Evolutionary conservation across 2,888 invertebrate species (phyloP).

Genomic region (Archaeoteleia sp.): DNA sequence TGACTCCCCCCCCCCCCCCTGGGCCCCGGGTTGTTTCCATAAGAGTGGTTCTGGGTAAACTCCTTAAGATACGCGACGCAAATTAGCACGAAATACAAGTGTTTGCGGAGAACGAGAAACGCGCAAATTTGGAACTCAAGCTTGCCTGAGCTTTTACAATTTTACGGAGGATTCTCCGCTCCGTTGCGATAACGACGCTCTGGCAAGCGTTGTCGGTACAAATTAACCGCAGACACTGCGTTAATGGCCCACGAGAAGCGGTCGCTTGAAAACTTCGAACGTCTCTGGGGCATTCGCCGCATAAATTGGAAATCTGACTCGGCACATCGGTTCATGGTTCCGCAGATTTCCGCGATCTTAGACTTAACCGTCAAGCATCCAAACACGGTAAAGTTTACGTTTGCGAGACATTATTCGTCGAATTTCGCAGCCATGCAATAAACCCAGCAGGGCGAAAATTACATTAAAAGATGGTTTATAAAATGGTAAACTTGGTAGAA

Average conservation of each 20-base stretch:
- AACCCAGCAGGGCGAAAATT: neutral
- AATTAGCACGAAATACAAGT: slow-evolving; percentile 20
- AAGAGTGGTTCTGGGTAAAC: too few species aligned
- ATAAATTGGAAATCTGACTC: slow-evolving; percentile 40
- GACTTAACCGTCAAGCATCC: slow-evolving; percentile 16
- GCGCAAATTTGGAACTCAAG: slow-evolving; percentile 19
- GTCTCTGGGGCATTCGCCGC: slow-evolving; percentile 26
- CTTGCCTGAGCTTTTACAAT: slow-evolving; percentile 24
- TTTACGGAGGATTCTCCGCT: slow-evolving; percentile 10
- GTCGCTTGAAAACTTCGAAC: slow-evolving; percentile 33
- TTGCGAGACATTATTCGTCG: slow-evolving; percentile 26
- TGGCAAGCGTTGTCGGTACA: slow-evolving; percentile 43
- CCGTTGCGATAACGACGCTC: slow-evolving; percentile 27
- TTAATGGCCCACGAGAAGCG: slow-evolving; percentile 27
- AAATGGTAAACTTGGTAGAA: too few species aligned
- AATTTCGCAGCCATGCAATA: slow-evolving; percentile 17
- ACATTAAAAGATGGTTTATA: too few species aligned
- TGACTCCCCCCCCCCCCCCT: too few species aligned
- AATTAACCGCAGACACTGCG: slow-evolving; percentile 40
- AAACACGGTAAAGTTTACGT: slow-evolving; percentile 19
- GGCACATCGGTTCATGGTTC: slow-evolving; percentile 26
- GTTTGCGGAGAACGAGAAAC: too few species aligned
- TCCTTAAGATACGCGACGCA: slow-evolving; percentile 12
- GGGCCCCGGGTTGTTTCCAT: too few species aligned
- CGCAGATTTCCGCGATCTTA: slow-evolving; percentile 23